Evolutionary conservation across 2,888 invertebrate species (phyloP).

Genomic region (Lepidocyrtinus sp.): DNA sequence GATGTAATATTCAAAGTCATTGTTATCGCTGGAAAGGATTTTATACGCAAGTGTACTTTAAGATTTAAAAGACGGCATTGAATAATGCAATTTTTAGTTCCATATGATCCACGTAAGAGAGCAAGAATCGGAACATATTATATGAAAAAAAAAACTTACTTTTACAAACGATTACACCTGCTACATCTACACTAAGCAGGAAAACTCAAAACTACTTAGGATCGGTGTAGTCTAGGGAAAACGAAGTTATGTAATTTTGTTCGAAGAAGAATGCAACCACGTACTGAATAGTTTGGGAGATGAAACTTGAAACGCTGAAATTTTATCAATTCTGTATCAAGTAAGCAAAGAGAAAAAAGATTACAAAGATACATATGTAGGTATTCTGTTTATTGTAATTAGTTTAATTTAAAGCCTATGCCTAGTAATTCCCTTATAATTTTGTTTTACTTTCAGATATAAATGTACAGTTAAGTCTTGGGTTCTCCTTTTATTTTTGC

Average conservation of each 20-base stretch:
- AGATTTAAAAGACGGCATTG: too few species aligned
- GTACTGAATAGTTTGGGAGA: slow-evolving; percentile 45
- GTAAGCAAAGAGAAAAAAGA: slow-evolving; percentile 8
- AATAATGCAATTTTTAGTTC: too few species aligned
- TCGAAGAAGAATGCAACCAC: slow-evolving; percentile 12
- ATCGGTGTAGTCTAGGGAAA: not conserved
- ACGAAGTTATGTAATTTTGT: not conserved
- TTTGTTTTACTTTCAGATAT: slow-evolving; percentile 5
- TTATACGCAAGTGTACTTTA: too few species aligned
- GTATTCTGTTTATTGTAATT: not conserved
- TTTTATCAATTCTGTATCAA: slow-evolving; percentile 47
- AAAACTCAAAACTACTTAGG: not conserved
- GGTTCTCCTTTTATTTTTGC: slow-evolving; percentile 14
- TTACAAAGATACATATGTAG: not conserved
- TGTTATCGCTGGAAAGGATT: too few species aligned
- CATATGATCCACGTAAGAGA: too few species aligned
- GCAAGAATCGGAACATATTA: too few species aligned
- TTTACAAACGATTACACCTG: not conserved
- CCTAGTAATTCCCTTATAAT: not conserved
- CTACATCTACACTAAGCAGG: not conserved
- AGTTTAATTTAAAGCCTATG: not conserved
- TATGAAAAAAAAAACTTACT: too few species aligned
- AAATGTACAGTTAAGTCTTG: not conserved
- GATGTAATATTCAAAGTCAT: slow-evolving; percentile 12
- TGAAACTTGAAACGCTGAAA: slow-evolving; percentile 39